Conservation (phyloP, 2,888 invertebrate genomes). For the Tanypteryx hageni region DNA sequence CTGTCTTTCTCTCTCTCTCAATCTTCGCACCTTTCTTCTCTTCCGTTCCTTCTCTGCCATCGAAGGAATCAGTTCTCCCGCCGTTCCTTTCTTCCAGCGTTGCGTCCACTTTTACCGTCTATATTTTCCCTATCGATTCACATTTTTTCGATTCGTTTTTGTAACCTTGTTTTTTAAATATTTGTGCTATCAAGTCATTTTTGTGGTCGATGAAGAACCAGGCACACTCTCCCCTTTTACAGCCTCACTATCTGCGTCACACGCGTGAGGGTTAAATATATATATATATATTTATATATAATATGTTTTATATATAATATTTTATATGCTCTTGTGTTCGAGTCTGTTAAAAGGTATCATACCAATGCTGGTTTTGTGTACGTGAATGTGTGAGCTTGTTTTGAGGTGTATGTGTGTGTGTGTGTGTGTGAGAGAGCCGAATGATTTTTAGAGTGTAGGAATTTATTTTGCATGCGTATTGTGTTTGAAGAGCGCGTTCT, state of each 20-base stretch:
- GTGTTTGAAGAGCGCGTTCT: neutral
- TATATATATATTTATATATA: constrained; percentile 35
- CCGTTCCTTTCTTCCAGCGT: neutral
- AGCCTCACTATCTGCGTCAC: constrained; percentile 26
- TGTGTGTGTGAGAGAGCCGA: neutral
- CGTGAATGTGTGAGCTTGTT: too few species aligned
- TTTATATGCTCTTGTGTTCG: neutral
- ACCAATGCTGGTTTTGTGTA: neutral
- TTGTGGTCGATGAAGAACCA: constrained; percentile 53
- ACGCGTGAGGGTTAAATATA: constrained; percentile 11
- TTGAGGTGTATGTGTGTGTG: neutral
- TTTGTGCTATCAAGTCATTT: constrained; percentile 48
- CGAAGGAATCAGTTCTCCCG: neutral
- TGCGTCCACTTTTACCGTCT: neutral
- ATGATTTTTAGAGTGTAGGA: neutral
- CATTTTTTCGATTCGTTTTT: neutral
- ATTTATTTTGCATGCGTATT: neutral
- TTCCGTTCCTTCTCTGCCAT: neutral
- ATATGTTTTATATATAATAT: constrained; percentile 32
- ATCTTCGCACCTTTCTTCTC: neutral
- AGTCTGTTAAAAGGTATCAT: constrained; percentile 16
- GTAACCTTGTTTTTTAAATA: constrained; percentile 32
- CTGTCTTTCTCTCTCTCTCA: neutral
- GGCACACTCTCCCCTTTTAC: constrained; percentile 29
- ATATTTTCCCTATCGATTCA: constrained; percentile 12